Conservation (phyloP, 2,888 invertebrate genomes). For the Ferrisia virgata region DNA sequence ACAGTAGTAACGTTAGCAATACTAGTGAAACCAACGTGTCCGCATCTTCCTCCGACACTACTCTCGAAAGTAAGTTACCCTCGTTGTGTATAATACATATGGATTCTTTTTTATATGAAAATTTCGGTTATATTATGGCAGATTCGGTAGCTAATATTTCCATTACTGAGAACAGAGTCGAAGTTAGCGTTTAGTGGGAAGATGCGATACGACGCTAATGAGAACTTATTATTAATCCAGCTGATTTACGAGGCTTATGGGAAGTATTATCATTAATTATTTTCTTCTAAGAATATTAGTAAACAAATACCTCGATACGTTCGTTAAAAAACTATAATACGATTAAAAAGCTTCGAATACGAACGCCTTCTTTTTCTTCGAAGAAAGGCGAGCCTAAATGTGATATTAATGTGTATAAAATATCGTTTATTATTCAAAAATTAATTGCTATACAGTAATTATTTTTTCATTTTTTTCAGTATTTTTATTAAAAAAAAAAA, state of each 20-base stretch:
- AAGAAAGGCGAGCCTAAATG: not conserved
- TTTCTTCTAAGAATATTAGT: not conserved
- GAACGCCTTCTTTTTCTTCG: not conserved
- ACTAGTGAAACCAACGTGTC: not conserved
- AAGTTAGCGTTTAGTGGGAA: not conserved
- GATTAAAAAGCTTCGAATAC: not conserved
- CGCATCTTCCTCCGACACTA: not conserved
- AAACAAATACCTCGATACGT: no score
- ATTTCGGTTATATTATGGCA: not conserved
- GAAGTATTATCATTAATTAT: not conserved
- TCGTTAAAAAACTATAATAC: not conserved
- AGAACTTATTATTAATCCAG: not conserved
- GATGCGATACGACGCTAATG: not conserved
- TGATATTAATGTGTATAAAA: conserved; percentile 6
- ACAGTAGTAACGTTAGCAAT: not conserved
- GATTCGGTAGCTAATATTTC: not conserved
- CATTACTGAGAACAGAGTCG: not conserved
- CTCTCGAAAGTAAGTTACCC: not conserved
- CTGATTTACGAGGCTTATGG: not conserved
- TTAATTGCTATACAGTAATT: not conserved
- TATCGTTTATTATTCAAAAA: not conserved
- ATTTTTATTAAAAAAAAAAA: no score
- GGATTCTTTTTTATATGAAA: not conserved
- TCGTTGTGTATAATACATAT: not conserved
- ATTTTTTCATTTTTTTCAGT: not conserved